Conservation (phyloP, 2,113 vertebrate species). For the Dinomys branickii region DNA sequence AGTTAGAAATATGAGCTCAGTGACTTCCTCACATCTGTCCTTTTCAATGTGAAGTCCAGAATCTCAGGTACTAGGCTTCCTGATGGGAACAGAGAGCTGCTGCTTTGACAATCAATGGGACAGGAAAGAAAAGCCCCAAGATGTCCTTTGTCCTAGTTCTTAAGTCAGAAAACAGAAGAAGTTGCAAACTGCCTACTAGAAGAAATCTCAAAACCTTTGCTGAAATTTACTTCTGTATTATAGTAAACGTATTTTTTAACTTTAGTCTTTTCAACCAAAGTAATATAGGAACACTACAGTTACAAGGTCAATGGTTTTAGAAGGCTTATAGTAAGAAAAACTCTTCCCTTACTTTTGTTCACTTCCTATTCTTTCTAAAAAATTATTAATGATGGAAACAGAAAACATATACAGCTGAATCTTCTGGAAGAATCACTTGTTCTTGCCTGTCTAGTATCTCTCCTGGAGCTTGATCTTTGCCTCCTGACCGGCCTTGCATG, state of each 20-base stretch:
- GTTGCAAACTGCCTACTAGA: not conserved
- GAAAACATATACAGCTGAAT: not conserved
- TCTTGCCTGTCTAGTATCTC: not conserved
- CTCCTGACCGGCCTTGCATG: not conserved
- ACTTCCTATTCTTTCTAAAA: not conserved
- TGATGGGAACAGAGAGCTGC: not conserved
- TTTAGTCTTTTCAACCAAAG: not conserved
- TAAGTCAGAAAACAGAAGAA: not conserved
- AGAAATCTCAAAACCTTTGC: constrained; percentile 24
- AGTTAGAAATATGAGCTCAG: not conserved
- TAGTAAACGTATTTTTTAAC: not conserved
- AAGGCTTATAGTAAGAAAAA: not conserved
- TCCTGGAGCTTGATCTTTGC: not conserved
- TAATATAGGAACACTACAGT: not conserved
- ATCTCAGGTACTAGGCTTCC: not conserved
- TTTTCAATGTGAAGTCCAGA: not conserved
- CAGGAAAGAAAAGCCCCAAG: not conserved
- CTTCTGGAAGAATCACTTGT: not conserved
- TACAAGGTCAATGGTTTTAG: not conserved
- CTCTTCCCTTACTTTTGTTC: not conserved
- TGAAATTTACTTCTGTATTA: constrained; percentile 10
- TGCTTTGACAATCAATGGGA: not conserved
- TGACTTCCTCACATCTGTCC: not conserved
- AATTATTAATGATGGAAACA: not conserved
- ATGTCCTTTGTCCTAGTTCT: not conserved